Evolutionary conservation across 2,797 vertebrate species (phyloP).

Genomic region (Oryzias sinensis): DNA sequence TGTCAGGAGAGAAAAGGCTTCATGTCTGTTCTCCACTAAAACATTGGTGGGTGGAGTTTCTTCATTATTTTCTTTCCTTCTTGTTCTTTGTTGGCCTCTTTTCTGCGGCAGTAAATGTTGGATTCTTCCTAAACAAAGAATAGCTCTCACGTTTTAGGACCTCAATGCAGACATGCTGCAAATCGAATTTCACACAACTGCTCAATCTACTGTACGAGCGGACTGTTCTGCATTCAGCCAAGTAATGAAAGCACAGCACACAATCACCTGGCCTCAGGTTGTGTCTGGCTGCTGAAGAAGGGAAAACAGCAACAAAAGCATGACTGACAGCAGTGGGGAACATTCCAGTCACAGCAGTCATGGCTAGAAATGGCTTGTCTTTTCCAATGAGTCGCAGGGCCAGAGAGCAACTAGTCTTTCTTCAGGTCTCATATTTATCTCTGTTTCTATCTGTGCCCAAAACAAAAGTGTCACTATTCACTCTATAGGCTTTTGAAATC

Average conservation of each 20-base stretch:
- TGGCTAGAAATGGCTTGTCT: constrained; percentile 39
- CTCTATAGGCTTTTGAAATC: too few species aligned
- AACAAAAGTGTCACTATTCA: too few species aligned
- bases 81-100: background rate
- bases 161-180: constrained; percentile 16
- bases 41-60: background rate
- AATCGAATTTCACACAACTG: constrained; percentile 33
- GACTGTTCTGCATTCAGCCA: constrained; percentile 22
- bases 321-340: constrained; percentile 25
- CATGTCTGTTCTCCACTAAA: constrained; percentile 1
- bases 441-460: background rate
- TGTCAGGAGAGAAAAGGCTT: background rate
- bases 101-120: constrained; percentile 7
- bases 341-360: constrained; percentile 32
- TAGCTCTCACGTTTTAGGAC: constrained; percentile 8
- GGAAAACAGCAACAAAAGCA: constrained; percentile 22
- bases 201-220: constrained; percentile 14
- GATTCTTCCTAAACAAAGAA: background rate
- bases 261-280: constrained; percentile 26
- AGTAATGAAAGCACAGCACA: constrained; percentile 20
- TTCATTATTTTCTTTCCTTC: constrained; percentile 3
- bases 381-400: constrained; percentile 16
- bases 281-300: constrained; percentile 27
- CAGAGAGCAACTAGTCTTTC: constrained; percentile 19
- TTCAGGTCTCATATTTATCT: constrained; percentile 12